Base-by-base conservation (phyloP, 2,888 invertebrate genomes). In the Ecdyonurus torrentis region DNA sequence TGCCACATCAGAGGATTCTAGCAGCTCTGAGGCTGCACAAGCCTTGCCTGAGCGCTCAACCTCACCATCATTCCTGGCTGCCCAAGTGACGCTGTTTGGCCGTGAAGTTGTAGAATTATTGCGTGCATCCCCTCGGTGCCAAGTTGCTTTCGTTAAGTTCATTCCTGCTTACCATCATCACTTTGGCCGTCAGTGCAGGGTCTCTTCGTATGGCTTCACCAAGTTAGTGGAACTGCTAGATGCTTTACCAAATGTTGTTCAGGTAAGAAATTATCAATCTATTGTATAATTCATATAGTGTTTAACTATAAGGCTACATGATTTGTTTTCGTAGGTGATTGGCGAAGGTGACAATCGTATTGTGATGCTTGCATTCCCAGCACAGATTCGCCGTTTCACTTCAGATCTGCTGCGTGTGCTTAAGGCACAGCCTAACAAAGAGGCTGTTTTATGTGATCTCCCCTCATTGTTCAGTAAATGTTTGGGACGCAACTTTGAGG, bases 151-250 rank as follows among this genome's bases (percentile, higher is more conserved):
- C 73, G 84, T 79, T 74, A 89, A 91, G 70, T 89, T 96, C 67
- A 94, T 96, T 70, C 96, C 96, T 1, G 88, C 92, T 1, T 97
- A 96, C 77, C 96, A 97, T 73, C 94, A 94, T 75, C 95, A 95
- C 75, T 97, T 95, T 74, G 94, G 95, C 0, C 83, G 92, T 37
- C 96, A 97, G 74, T 95, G 95, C 73, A 84, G 94, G 62, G 94
- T 97, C 1, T 91, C 95, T 5, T 93, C 95, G 77, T 97, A 95
- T 73, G 97, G 97, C n/a, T 95, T 90, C 72, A 91, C 91, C 0
- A 92, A 92, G 74, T 78, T 97, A 1, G 87, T 92, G 22, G 95
- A 96, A 74, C 79, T 97, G 52, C 83, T 97, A 58, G 89, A 93
- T 69, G 87, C 92, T 2, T 79, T 97, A n/a, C 82, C 90, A 18